A percentile compares a stretch with the other conserved stretches of the same genome.
Conservation (phyloP, 2,113 vertebrate genomes). For the Periophthalmodon schlosseri region DNA sequence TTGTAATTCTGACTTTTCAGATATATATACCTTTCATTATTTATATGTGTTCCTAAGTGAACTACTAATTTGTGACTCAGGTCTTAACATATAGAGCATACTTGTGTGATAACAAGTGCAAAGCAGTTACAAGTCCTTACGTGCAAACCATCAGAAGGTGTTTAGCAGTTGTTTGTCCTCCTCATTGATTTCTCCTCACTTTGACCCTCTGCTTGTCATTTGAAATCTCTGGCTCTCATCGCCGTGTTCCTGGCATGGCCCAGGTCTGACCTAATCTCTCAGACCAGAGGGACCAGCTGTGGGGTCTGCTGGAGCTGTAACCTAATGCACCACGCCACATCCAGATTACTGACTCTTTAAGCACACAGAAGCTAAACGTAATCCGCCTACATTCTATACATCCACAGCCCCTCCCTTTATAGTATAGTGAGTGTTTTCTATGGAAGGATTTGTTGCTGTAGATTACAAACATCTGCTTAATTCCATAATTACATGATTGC, state of each 20-base stretch:
- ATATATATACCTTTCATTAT: background rate
- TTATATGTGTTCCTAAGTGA: too few relatives aligned
- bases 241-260: slow-evolving; percentile 4
- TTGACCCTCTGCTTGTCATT: slow-evolving; percentile 33
- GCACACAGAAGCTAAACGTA: slow-evolving; percentile 52
- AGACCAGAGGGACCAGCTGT: slow-evolving; percentile 64
- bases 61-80: background rate
- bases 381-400: slow-evolving; percentile 53
- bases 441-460: slow-evolving; percentile 20
- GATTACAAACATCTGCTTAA: slow-evolving; percentile 8
- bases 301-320: slow-evolving; percentile 30
- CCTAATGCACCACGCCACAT: slow-evolving; percentile 38
- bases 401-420: slow-evolving; percentile 20
- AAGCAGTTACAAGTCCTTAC: background rate
- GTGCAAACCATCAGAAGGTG: background rate
- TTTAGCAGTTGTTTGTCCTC: slow-evolving; percentile 21
- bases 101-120: background rate
- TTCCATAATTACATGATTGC: background rate
- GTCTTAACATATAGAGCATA: background rate
- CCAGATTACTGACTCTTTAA: slow-evolving; percentile 45
- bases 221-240: slow-evolving; percentile 19
- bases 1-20: background rate
- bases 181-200: slow-evolving; percentile 31
- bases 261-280: slow-evolving; percentile 33
- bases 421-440: background rate